phyloP scores from a whole-genome alignment of 2,888 invertebrate species.

The Colletes collaris region DNA sequence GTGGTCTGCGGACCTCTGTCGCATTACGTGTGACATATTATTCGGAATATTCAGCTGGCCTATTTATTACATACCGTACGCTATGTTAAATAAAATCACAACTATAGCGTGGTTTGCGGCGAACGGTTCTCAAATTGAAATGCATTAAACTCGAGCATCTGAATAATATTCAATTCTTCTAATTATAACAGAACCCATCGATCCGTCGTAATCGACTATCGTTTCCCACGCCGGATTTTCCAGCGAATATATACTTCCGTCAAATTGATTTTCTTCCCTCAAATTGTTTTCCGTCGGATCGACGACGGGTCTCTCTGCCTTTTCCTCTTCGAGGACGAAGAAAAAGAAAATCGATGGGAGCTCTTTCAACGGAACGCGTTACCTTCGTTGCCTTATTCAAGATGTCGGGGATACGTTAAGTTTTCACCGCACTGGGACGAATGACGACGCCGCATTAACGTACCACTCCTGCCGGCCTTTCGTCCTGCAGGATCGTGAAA shows the following conservation, averaged over 20 bases:
- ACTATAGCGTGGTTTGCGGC: too few relatives aligned
- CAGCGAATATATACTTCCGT: slow-evolving; percentile 14
- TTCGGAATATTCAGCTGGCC: too few relatives aligned
- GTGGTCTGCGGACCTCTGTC: too few relatives aligned
- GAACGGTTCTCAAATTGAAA: too few relatives aligned
- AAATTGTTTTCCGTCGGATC: slow-evolving; percentile 26
- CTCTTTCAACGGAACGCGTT: slow-evolving; percentile 37
- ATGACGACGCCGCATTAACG: slow-evolving; percentile 66
- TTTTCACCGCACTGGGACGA: slow-evolving; percentile 65
- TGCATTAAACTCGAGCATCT: too few relatives aligned
- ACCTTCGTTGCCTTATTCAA: slow-evolving; percentile 60
- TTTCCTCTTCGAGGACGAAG: slow-evolving; percentile 5
- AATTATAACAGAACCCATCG: too few relatives aligned
- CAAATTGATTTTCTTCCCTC: slow-evolving; percentile 28
- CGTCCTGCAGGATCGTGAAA: slow-evolving; percentile 43
- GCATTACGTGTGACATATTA: too few relatives aligned
- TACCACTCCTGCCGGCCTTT: slow-evolving; percentile 14
- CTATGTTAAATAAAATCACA: too few relatives aligned
- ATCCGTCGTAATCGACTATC: neutral
- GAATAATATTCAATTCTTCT: too few relatives aligned
- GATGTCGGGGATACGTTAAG: slow-evolving; percentile 57
- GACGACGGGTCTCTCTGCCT: slow-evolving; percentile 1
- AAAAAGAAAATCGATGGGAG: slow-evolving; percentile 53
- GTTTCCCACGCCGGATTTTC: neutral
- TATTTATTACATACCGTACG: too few relatives aligned